A percentile compares a stretch with the other conserved stretches of the same genome.
Evolutionary conservation across 1,140 invertebrate genomes (phyloP).

Genomic region (Drosophila aff.): DNA sequence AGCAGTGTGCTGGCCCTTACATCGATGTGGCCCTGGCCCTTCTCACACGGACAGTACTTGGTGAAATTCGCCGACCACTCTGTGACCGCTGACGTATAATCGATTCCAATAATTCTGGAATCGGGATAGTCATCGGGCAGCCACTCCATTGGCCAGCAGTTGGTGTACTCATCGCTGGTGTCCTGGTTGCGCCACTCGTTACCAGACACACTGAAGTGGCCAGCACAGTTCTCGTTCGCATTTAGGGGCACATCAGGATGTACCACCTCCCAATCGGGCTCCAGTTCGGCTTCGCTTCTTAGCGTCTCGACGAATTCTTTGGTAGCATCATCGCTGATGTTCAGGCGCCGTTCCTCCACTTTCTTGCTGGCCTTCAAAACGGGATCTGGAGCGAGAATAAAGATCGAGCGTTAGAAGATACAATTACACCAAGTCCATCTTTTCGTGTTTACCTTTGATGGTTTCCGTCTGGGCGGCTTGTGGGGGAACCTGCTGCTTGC

Average conservation of each 20-base stretch:
- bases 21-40: conserved; percentile 86
- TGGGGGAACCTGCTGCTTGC: conserved; percentile 21
- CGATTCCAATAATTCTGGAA: conserved; percentile 81
- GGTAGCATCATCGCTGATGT: conserved; percentile 79
- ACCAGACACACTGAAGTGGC: conserved; percentile 75
- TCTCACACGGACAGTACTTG: conserved; percentile 85
- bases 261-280: conserved; percentile 83
- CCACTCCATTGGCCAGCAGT: conserved; percentile 93
- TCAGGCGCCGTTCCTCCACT: conserved; percentile 58
- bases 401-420: not conserved
- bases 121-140: conserved; percentile 88
- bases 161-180: conserved; percentile 85
- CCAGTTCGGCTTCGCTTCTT: conserved; percentile 67
- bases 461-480: conserved; percentile 25
- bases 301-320: conserved; percentile 80
- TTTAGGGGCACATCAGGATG: conserved; percentile 79
- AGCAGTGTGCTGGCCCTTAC: conserved; percentile 88
- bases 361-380: conserved; percentile 69
- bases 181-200: conserved; percentile 82
- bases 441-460: conserved; percentile 36
- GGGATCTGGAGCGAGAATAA: conserved; percentile 32
- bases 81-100: conserved; percentile 82
- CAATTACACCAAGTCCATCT: not conserved
- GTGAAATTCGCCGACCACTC: conserved; percentile 84
- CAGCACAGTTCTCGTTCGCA: conserved; percentile 64